Evolutionary conservation across 2,113 vertebrate species (phyloP).

Genomic region (Peromyscus leucopus): DNA sequence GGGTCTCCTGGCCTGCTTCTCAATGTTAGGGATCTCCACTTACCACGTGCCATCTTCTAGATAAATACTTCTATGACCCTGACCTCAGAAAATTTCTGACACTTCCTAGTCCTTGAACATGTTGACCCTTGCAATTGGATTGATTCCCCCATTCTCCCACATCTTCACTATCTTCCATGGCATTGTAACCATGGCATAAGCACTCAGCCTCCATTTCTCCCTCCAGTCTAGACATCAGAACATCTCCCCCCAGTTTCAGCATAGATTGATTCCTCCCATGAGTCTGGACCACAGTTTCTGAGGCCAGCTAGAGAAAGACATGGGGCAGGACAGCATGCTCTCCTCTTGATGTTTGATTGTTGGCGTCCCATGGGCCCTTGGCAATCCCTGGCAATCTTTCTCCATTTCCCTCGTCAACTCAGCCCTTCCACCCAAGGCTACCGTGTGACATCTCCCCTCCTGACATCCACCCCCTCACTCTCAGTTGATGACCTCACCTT

Average conservation of each 20-base stretch:
- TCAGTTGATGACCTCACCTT: conserved; percentile 73
- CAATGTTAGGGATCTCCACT: neutral
- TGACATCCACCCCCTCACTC: conserved; percentile 40
- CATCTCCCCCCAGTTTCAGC: neutral
- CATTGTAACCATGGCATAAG: rapidly evolving
- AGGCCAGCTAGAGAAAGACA: neutral
- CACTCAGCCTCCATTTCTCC: neutral
- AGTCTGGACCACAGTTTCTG: neutral
- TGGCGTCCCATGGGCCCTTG: neutral
- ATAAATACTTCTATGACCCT: neutral
- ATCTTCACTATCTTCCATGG: neutral
- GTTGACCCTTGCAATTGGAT: neutral
- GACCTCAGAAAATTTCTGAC: neutral
- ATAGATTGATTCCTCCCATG: neutral
- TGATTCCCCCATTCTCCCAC: neutral
- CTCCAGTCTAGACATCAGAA: neutral
- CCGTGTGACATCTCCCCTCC: neutral
- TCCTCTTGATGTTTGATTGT: neutral
- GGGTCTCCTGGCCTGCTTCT: neutral
- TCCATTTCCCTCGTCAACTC: neutral
- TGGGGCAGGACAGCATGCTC: neutral
- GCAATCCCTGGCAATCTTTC: neutral
- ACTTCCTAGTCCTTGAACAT: neutral
- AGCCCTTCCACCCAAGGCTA: neutral
- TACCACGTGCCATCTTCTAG: neutral